phyloP scores from a whole-genome alignment of 2,113 vertebrate genomes.

The Psammodynastes pulverulentus region DNA sequence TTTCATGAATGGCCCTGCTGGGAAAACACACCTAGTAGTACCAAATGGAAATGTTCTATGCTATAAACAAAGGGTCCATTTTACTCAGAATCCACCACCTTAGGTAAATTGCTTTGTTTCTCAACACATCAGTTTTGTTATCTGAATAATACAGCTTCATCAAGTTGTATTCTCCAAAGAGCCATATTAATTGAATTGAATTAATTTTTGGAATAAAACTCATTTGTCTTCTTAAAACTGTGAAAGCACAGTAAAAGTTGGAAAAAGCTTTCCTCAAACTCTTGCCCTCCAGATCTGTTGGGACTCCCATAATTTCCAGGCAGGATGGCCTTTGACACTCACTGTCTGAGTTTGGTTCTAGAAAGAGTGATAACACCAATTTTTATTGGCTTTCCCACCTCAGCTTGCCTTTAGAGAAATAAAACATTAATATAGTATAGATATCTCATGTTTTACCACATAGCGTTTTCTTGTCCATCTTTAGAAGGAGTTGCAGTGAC shows the following conservation, averaged over 20 bases:
- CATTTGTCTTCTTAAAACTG: background rate
- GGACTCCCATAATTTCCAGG: background rate
- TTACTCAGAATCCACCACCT: slow-evolving; percentile 30
- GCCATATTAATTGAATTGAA: background rate
- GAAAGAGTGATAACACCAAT: background rate
- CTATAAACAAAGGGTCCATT: background rate
- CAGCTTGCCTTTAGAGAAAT: background rate
- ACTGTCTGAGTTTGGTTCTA: background rate
- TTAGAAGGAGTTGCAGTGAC: background rate
- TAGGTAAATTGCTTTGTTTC: slow-evolving; percentile 10
- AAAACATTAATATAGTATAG: background rate
- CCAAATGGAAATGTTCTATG: background rate
- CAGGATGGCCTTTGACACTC: background rate
- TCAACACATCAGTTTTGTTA: slow-evolving; percentile 31
- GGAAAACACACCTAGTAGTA: slow-evolving; percentile 9
- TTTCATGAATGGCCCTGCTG: background rate
- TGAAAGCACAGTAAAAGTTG: background rate
- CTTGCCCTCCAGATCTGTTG: background rate
- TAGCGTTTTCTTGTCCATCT: background rate
- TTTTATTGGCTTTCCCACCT: background rate
- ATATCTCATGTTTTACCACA: background rate
- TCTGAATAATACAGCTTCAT: background rate
- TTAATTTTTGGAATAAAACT: background rate
- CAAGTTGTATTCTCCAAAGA: background rate
- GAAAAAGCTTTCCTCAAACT: background rate